These are phyloP conservation scores for Lepeophtheirus nordmannii DNA, from an alignment of 2,888 invertebrate species.

Conservation along the genomic window DNA sequence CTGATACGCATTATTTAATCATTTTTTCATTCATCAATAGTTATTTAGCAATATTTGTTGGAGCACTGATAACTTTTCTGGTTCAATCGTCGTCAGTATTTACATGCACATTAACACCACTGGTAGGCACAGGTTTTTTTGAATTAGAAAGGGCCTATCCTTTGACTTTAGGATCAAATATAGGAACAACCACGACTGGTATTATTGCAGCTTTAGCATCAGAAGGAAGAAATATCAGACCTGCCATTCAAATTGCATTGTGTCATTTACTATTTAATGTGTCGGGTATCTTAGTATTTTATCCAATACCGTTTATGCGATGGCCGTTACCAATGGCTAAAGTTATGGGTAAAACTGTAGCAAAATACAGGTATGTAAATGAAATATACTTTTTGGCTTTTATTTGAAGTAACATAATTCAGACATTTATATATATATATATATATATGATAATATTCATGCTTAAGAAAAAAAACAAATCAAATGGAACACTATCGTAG, in stretches of 20 bases:
- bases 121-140: conserved; percentile 43
- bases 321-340: conserved; percentile 40
- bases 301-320: conserved; percentile 40
- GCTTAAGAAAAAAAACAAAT: too few relatives aligned
- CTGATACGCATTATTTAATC: too few relatives aligned
- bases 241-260: conserved; percentile 38
- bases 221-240: conserved; percentile 31
- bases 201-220: conserved; percentile 39
- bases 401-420: too few relatives aligned
- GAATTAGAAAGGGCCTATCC: conserved; percentile 42
- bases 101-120: conserved; percentile 43
- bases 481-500: too few relatives aligned
- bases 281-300: conserved; percentile 40
- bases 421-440: too few relatives aligned
- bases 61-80: conserved; percentile 41
- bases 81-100: conserved; percentile 44
- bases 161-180: conserved; percentile 42
- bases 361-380: conserved; percentile 35
- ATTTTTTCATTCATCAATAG: conserved; percentile 27
- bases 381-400: background rate
- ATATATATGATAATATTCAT: too few relatives aligned
- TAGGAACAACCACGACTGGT: conserved; percentile 43
- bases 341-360: conserved; percentile 40
- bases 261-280: conserved; percentile 45
- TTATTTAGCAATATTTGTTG: conserved; percentile 41